Conservation (phyloP, 2,113 vertebrate genomes). For the Phycodurus eques region DNA sequence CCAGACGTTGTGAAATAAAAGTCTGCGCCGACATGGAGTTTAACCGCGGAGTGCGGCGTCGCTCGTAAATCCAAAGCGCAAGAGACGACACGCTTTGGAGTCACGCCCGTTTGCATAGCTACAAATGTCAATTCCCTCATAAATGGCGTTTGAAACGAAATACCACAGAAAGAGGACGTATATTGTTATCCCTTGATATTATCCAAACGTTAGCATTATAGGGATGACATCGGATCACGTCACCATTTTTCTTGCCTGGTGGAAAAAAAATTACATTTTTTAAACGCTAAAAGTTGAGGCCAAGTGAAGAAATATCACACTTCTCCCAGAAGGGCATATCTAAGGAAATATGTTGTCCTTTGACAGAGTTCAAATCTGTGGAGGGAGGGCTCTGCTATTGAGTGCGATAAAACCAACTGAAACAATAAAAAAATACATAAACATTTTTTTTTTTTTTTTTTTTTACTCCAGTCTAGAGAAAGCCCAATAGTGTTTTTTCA, state of each 20-base stretch:
- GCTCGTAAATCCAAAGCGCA: constrained; percentile 2
- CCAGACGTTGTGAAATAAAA: constrained; percentile 59
- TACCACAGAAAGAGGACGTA: not conserved
- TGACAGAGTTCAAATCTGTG: no score
- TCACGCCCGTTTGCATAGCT: not conserved
- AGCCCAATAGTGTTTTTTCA: not conserved
- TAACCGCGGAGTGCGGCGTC: not conserved
- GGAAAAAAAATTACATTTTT: not conserved
- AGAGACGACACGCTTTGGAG: not conserved
- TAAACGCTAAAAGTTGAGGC: not conserved
- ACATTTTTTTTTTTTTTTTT: not conserved
- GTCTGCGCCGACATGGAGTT: not conserved
- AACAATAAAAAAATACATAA: not conserved
- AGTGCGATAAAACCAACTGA: not conserved
- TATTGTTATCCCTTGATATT: not conserved
- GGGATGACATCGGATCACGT: not conserved
- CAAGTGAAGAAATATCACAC: not conserved
- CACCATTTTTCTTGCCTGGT: not conserved
- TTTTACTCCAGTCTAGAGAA: not conserved
- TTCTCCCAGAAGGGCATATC: not conserved
- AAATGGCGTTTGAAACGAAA: not conserved
- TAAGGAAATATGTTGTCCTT: not conserved
- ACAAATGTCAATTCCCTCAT: not conserved
- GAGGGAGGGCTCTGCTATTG: not conserved
- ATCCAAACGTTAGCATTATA: not conserved